Percentiles rank a stretch among this genome's conserved stretches.
phyloP scores from a whole-genome alignment of 2,113 vertebrate species.

The Desmodus rotundus region DNA sequence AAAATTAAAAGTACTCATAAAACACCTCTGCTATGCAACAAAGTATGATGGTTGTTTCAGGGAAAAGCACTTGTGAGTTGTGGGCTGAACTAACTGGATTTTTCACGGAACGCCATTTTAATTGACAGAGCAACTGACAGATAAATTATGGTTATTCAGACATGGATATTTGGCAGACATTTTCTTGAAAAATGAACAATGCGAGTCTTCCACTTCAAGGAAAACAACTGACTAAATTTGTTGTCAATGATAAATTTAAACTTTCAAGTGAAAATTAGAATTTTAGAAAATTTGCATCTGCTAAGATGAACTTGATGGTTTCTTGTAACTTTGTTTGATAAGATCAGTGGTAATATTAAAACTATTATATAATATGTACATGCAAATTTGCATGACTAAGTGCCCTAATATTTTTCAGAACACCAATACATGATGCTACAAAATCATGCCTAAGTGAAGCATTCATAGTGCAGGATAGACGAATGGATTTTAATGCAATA shows the following conservation, averaged over 20 bases:
- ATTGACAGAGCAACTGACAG: not conserved
- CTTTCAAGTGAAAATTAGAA: not conserved
- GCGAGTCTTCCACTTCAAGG: not conserved
- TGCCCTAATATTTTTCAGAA: not conserved
- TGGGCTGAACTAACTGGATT: not conserved
- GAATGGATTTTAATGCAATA: not conserved
- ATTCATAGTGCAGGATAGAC: not conserved
- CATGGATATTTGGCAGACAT: not conserved
- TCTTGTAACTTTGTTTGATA: not conserved
- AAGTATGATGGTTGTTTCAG: not conserved
- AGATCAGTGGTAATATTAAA: not conserved
- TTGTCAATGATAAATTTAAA: not conserved
- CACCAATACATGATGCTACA: not conserved
- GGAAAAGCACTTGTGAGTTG: not conserved
- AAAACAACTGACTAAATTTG: not conserved
- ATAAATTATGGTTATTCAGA: not conserved
- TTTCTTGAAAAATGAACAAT: conserved; percentile 7
- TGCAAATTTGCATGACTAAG: not conserved
- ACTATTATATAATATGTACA: not conserved
- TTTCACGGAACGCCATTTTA: not conserved
- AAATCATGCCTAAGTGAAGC: not conserved
- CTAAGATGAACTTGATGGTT: not conserved
- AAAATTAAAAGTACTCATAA: not conserved
- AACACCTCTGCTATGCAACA: not conserved
- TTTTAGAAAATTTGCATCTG: not conserved